Percentiles rank a stretch among this genome's conserved stretches.
Conservation (phyloP, 2,888 invertebrate species). For the Frankliniella fusca region DNA sequence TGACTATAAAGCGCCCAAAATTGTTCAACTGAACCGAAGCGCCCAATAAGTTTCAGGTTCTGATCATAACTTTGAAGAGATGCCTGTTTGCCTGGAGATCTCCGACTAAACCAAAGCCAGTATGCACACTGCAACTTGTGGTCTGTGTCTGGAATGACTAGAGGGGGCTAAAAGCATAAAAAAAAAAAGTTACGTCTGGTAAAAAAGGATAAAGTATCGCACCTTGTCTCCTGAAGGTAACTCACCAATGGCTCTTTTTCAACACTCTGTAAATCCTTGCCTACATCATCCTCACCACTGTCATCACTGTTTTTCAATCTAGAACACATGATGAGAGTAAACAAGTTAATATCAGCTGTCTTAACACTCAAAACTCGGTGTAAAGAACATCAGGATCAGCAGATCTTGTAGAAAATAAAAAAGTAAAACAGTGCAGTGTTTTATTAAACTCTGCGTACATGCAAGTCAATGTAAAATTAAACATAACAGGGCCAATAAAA, state of each 20-base stretch:
- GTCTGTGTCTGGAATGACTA: constrained; percentile 76
- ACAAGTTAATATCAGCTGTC: neutral
- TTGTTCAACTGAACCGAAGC: constrained; percentile 90
- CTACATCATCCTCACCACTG: constrained; percentile 61
- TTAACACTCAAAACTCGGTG: neutral
- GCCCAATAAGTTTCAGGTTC: constrained; percentile 82
- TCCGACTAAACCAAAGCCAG: constrained; percentile 82
- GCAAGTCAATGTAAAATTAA: too few relatives aligned
- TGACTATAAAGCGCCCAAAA: constrained; percentile 97
- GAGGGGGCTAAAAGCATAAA: constrained; percentile 53
- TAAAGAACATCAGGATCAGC: too few relatives aligned
- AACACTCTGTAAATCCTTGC: constrained; percentile 47
- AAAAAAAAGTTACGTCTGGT: constrained; percentile 19
- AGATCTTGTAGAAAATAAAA: too few relatives aligned
- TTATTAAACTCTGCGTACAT: too few relatives aligned
- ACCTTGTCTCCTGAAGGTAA: constrained; percentile 29
- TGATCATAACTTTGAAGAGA: constrained; percentile 61
- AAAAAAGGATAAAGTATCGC: constrained; percentile 15
- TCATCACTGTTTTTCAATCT: constrained; percentile 61
- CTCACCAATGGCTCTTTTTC: constrained; percentile 47
- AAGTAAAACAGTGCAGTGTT: too few relatives aligned
- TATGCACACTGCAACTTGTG: constrained; percentile 91
- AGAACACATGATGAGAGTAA: constrained; percentile 38
- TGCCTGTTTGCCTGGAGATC: constrained; percentile 56
- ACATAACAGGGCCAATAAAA: too few relatives aligned